Evolutionary conservation across 23 tunicate species (phyloP), one percentile per base, ranked within the genome.

Genomic region (Halocynthia aurantium): DNA sequence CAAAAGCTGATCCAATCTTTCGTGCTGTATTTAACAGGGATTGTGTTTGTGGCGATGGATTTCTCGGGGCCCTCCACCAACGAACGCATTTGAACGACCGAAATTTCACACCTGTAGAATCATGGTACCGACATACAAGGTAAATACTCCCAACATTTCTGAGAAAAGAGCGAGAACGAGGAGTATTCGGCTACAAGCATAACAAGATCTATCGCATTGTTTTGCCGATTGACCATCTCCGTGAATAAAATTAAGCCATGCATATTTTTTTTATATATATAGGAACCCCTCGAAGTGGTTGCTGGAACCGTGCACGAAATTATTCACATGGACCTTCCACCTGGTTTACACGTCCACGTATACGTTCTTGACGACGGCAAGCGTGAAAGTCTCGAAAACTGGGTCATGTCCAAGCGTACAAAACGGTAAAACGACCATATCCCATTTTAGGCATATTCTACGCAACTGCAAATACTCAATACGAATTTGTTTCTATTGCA

Each of bases 91-190:
- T 72, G 82, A 75, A 49, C 70, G 86, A 53, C 87, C 84, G 20
- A 87, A 85, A 73, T 94, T 94, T 74, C 98, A 94, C 83, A 94
- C 98, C 44, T 87, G 88, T 63, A 70, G 98, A 62, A 87, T 94
- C 58, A 87, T 94, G 94, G 93, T 94, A 8, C 94, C 98, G 5
- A 94, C 98, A 0, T 94, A 94, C 98, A 94, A 94, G 97, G 97
- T 91, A 66, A 69, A 62, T 52, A 13, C n/a, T 9, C 2, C 19
- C 22, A 2, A 11, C 2, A n/a, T n/a, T n/a, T n/a, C n/a, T n/a
- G n/a, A n/a, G n/a, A n/a, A n/a, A n/a, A 67, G 31, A 17, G 22
- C 11, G 5, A 58, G 4, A 58, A 58, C 44, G 44, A 4, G 44
- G 4, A 31, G 44, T 31, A 31, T 31, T 31, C 4, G 44, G 44